Evolutionary conservation across 2,888 invertebrate genomes (phyloP).

Genomic region (Pollenia griseotomentosa): DNA sequence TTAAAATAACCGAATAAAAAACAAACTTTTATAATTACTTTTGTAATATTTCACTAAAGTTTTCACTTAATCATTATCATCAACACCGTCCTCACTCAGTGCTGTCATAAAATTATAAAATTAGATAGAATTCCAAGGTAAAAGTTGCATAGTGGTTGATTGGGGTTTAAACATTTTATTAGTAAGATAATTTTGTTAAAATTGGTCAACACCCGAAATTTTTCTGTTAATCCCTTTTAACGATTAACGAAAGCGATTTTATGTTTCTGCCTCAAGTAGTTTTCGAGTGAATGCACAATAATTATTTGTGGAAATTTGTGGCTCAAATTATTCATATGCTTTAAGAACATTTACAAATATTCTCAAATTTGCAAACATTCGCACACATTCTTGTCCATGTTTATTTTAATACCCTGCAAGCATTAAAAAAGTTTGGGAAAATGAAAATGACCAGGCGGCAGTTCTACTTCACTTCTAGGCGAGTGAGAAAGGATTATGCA

Average conservation of each 20-base stretch:
- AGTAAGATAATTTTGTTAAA: not conserved
- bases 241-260: not conserved
- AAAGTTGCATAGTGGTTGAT: not conserved
- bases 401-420: not conserved
- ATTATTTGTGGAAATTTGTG: slow-evolving; percentile 57
- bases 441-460: too few species aligned
- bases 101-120: slow-evolving; percentile 41
- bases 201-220: not conserved
- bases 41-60: slow-evolving; percentile 55
- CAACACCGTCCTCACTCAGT: slow-evolving; percentile 11
- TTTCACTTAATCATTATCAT: slow-evolving; percentile 41
- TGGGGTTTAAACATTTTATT: not conserved
- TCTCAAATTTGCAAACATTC: not conserved
- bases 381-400: not conserved
- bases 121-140: not conserved
- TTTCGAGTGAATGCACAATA: slow-evolving; percentile 53
- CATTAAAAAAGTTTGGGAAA: too few species aligned
- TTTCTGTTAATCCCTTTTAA: not conserved
- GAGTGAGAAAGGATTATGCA: too few species aligned
- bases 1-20: slow-evolving; percentile 28
- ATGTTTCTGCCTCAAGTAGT: slow-evolving; percentile 52
- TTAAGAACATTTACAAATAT: slow-evolving; percentile 47
- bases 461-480: too few species aligned
- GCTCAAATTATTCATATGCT: slow-evolving; percentile 62
- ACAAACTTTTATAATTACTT: slow-evolving; percentile 56